Evolutionary conservation across 2,797 vertebrate genomes (phyloP), one percentile per base, ranked within the genome.

Genomic region (Gallinago nigripennis): DNA sequence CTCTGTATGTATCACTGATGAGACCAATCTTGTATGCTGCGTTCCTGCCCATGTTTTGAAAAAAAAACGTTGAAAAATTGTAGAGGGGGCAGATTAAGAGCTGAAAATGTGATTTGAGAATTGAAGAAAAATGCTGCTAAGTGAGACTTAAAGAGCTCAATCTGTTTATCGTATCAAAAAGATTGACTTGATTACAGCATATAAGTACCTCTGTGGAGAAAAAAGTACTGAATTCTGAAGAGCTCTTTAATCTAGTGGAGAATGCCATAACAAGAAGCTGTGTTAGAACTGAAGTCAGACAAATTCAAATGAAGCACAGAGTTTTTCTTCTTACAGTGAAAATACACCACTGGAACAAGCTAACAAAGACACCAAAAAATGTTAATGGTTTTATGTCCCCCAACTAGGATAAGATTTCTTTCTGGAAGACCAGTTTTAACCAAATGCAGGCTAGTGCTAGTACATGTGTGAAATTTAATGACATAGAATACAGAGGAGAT

Each of bases 131-230:
- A 93, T 87, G 61, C 24, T 87, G 51, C 86, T 85, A 90, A 95
- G 63, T 84, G 88, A 95, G 75, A 77, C 27, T 46, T 94, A 76
- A 92, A 94, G 82, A 94, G 72, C 91, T 95, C 71, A 77, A 71
- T 94, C 94, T 94, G 84, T 95, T 97, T 96, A 95, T 89, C 33
- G 0, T 57, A 92, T 96, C 82, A 85, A 87, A 95, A 94, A 91
- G 90, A 92, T 91, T 95, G 75, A 83, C 83, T 93, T 95, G 95
- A 97, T 93, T 96, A 82, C 76, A 82, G 84, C 53, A 21, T 50
- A 1, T 85, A 78, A 96, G 92, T 89, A 92, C 57, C 56, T 93
- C 19, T 13, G 16, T 39, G 60, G n/a, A 78, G 60, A 46, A 92
- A 84, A 94, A 93, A 87, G 17, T 6, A 27, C 30, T 46, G 72